Evolutionary conservation across 2,888 invertebrate genomes (phyloP), one percentile per base, ranked within the genome.

Genomic region (Mesochorus sp.): DNA sequence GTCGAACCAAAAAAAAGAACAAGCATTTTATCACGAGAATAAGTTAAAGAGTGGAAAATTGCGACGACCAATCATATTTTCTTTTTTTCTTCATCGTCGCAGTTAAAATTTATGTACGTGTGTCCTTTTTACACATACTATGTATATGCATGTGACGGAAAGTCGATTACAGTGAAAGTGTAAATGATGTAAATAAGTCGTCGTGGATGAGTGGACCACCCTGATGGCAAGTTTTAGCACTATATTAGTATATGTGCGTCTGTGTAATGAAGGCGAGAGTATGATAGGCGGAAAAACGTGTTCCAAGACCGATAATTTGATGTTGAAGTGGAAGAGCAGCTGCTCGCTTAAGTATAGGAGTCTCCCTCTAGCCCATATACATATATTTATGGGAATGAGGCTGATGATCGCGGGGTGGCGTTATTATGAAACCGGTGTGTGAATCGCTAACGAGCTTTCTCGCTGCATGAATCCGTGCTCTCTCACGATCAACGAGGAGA

Each of bases 391-490:
- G n/a, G 24, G 5, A 53, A 28, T 21, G 34, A 5, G 34, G 47
- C 47, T 17, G 47, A 47, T 44, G 24, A 57, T 57, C 17, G 37
- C 34, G 6, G 73, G 61, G 39, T 66, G 71, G 62, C 72, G 64
- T 67, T 57, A 70, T 70, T 77, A 71, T 28, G 66, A 64, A 68
- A 73, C 67, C 73, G 66, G 73, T 73, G 74, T 66, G 61, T 73
- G 62, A 80, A 80, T 77, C 75, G 62, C 66, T 80, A 79, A 82
- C 79, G 76, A 80, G 79, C 51, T 55, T 71, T 70, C 53, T 42
- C 59, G 49, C 17, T 70, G 24, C 26, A 62, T 34, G 49, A 59
- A 70, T 59, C 34, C 21, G 1, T 5, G 39, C 62, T 62, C 44
- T 34, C 42, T 21, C 59, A 24, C 51, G 24, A 68, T 12, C 24